A percentile compares a stretch with the other conserved stretches of the same genome.
Conservation (phyloP, 2,113 vertebrate species). For the Pluvialis apricaria region DNA sequence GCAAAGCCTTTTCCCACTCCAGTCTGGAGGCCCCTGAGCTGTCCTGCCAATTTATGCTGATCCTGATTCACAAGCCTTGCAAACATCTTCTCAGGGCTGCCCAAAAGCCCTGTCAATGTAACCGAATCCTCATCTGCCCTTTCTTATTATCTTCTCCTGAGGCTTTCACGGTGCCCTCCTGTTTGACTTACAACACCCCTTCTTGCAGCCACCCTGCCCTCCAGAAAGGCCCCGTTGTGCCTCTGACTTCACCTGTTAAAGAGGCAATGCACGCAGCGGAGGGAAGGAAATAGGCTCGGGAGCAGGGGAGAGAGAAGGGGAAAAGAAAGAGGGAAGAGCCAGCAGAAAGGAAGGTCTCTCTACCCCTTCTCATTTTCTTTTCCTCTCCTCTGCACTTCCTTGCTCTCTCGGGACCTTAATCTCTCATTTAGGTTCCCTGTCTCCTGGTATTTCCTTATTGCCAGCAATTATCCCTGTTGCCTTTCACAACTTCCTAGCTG, state of each 20-base stretch:
- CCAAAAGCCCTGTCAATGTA: background rate
- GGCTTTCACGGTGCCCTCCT: background rate
- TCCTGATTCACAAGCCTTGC: background rate
- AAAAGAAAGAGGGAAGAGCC: background rate
- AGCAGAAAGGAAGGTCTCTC: background rate
- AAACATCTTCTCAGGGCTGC: conserved; percentile 21
- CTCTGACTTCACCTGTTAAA: too few relatives aligned
- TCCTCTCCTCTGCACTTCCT: background rate
- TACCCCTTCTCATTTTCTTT: background rate
- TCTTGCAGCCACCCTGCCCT: background rate
- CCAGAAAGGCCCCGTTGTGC: background rate
- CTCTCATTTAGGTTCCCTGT: background rate
- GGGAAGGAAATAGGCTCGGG: background rate
- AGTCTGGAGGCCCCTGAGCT: background rate
- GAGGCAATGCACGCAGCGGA: background rate
- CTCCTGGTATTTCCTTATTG: background rate
- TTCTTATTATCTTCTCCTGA: background rate
- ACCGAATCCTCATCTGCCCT: background rate
- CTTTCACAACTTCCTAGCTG: background rate
- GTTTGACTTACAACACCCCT: background rate
- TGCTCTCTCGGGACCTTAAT: background rate
- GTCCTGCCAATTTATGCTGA: conserved; percentile 35
- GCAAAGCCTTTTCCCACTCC: conserved; percentile 28
- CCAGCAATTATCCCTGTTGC: background rate
- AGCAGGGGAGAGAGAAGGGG: too few relatives aligned